Conservation (phyloP, 2,113 vertebrate species). For the Tretioscincus oriximinensis region DNA sequence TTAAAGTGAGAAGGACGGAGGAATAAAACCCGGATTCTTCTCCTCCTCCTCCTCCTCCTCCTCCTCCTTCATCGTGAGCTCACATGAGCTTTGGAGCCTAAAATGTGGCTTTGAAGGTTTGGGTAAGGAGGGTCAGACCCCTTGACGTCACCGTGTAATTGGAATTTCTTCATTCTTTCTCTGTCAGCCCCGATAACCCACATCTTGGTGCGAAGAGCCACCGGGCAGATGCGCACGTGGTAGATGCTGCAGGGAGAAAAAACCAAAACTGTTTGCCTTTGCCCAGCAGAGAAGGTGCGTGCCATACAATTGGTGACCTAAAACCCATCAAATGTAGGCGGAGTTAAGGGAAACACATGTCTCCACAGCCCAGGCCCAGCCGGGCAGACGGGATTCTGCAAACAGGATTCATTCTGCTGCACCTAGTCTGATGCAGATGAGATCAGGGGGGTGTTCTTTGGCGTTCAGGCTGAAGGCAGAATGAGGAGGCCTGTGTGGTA, state of each 20-base stretch:
- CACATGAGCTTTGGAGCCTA: not conserved
- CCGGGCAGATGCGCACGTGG: conserved; percentile 36
- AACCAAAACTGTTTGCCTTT: not conserved
- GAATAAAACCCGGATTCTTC: no score
- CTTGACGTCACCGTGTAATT: not conserved
- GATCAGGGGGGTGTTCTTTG: no score
- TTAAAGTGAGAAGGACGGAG: no score
- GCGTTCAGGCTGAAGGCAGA: no score
- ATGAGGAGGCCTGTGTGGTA: no score
- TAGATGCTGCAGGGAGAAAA: conserved; percentile 58
- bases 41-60: no score
- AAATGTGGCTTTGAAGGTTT: no score
- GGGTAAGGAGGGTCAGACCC: not conserved
- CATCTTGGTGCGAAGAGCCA: conserved; percentile 37
- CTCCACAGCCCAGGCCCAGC: no score
- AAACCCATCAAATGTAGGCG: not conserved
- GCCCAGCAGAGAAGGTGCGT: not conserved
- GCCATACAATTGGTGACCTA: not conserved
- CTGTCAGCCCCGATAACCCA: conserved; percentile 52
- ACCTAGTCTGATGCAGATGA: no score
- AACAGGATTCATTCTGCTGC: no score
- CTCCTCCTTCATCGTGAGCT: no score
- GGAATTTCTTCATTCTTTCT: not conserved
- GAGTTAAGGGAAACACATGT: not conserved
- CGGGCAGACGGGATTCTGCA: no score